Evolutionary conservation across 2,113 vertebrate species (phyloP).

Genomic region (cattle (Bos taurus)): DNA sequence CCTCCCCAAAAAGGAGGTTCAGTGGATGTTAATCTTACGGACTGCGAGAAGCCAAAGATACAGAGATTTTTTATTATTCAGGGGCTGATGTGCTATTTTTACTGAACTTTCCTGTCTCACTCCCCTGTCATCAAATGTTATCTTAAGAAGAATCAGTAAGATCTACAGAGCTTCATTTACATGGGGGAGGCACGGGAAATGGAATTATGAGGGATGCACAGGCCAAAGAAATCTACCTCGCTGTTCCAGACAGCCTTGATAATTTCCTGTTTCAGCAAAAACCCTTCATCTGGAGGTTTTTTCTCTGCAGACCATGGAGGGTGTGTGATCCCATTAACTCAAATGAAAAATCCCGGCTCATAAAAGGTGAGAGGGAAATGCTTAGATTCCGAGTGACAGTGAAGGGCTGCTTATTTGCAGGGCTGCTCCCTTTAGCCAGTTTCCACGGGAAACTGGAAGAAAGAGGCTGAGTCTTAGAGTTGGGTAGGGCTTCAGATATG

Average conservation of each 20-base stretch:
- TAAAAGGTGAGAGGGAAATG: neutral
- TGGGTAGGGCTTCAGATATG: too few relatives aligned
- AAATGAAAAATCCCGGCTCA: neutral
- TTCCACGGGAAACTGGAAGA: neutral
- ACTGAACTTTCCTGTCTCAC: neutral
- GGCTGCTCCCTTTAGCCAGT: too few relatives aligned
- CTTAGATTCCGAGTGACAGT: rapidly evolving
- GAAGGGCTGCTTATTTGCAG: neutral
- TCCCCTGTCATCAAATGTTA: neutral
- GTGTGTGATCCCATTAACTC: neutral
- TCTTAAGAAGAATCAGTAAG: neutral
- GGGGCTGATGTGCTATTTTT: neutral
- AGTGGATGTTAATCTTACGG: neutral
- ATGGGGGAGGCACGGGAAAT: neutral
- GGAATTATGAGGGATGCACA: neutral
- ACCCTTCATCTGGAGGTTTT: neutral
- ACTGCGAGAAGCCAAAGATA: neutral
- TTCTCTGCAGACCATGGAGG: neutral
- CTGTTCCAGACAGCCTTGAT: neutral
- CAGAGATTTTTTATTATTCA: neutral
- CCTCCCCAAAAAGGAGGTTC: neutral
- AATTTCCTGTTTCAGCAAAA: neutral
- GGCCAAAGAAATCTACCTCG: neutral
- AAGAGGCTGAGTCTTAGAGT: too few relatives aligned
- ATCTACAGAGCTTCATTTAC: neutral